A percentile compares a stretch with the other conserved stretches of the same genome.
Evolutionary conservation across 2,888 invertebrate genomes (phyloP).

Genomic region (Athetis lepigone): DNA sequence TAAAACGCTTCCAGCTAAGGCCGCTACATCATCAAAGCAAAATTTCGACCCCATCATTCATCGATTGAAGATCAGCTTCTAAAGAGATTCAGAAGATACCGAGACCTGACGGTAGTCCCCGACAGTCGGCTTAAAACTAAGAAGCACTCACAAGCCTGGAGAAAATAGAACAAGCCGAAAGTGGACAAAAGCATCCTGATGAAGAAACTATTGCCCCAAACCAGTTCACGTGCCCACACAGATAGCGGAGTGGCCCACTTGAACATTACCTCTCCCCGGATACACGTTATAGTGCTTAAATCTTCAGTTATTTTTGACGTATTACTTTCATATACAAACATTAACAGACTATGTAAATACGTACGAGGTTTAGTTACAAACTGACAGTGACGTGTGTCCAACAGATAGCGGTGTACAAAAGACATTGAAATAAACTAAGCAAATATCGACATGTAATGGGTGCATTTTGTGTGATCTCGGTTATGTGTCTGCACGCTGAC

Average conservation of each 20-base stretch:
- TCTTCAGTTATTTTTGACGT: conserved; percentile 50
- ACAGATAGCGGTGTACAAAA: conserved; percentile 46
- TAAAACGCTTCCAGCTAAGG: background rate
- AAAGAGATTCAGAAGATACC: conserved; percentile 2
- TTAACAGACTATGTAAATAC: conserved; percentile 40
- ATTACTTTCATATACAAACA: conserved; percentile 45
- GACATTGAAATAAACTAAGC: conserved; percentile 48
- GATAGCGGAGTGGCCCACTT: conserved; percentile 15
- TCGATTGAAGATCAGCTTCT: conserved; percentile 3
- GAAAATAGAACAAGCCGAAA: conserved; percentile 1
- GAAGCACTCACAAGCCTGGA: conserved; percentile 5
- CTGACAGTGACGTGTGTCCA: conserved; percentile 43
- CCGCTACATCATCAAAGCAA: background rate
- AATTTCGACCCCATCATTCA: background rate
- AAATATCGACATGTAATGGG: conserved; percentile 53
- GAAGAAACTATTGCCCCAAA: conserved; percentile 17
- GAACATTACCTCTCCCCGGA: conserved; percentile 23
- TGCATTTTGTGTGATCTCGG: conserved; percentile 66
- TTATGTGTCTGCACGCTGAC: conserved; percentile 46
- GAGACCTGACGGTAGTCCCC: background rate
- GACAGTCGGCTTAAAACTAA: background rate
- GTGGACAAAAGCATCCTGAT: conserved; percentile 6
- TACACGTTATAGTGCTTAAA: conserved; percentile 36
- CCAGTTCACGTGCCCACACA: conserved; percentile 11
- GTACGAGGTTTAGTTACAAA: conserved; percentile 23